phyloP scores from a whole-genome alignment of 2,113 vertebrate genomes.

The Prunella himalayana region DNA sequence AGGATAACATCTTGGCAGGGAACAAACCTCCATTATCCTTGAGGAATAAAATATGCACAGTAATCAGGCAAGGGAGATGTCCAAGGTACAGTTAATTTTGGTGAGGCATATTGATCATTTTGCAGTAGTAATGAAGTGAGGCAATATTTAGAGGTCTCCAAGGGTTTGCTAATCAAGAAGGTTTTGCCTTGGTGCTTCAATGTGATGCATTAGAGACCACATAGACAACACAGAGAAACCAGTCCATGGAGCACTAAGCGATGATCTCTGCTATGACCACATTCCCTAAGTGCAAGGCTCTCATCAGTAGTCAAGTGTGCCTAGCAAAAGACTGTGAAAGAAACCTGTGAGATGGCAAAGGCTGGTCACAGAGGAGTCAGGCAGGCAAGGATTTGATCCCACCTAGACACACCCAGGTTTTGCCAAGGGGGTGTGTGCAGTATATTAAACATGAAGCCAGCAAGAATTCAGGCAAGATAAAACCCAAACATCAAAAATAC shows the following conservation, averaged over 20 bases:
- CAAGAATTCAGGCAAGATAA: neutral
- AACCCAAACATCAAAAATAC: neutral
- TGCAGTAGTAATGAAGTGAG: constrained; percentile 55
- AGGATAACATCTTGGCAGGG: neutral
- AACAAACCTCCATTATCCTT: neutral
- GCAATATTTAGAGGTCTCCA: constrained; percentile 53
- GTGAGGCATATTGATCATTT: constrained; percentile 54
- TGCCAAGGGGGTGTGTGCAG: neutral
- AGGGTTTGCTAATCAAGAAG: neutral
- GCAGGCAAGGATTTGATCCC: neutral
- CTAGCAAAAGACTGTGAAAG: neutral
- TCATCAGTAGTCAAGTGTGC: neutral
- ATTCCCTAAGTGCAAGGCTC: neutral
- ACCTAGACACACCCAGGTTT: rapidly evolving
- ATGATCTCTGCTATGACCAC: neutral
- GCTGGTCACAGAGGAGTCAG: neutral
- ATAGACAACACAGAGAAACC: neutral
- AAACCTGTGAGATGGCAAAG: neutral
- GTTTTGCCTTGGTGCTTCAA: neutral
- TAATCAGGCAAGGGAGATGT: constrained; percentile 53
- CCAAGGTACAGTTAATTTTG: constrained; percentile 51
- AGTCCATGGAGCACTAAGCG: neutral
- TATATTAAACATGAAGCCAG: neutral
- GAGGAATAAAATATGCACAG: constrained; percentile 15
- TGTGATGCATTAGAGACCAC: neutral